phyloP scores from a whole-genome alignment of 1,140 invertebrate genomes.

The Laodelphax striatellus region DNA sequence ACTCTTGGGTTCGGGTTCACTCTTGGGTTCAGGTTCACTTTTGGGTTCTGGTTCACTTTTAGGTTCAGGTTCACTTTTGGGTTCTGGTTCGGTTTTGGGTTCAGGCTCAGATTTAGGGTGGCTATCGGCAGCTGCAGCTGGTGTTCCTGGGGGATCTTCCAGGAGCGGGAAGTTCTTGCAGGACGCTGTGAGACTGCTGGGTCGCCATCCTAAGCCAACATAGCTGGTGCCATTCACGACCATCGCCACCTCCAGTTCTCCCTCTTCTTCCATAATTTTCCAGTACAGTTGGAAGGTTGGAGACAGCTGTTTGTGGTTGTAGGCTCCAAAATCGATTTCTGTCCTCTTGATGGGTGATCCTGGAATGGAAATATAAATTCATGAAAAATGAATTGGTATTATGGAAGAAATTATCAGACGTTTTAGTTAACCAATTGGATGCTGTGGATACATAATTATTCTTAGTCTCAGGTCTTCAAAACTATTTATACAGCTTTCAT shows the following conservation, averaged over 20 bases:
- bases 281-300: conserved; percentile 66
- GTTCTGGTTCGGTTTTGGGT: conserved; percentile 32
- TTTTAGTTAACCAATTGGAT: no score
- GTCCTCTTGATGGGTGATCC: conserved; percentile 51
- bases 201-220: conserved; percentile 75
- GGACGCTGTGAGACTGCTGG: conserved; percentile 50
- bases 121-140: conserved; percentile 29
- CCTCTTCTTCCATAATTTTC: conserved; percentile 63
- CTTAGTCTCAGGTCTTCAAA: no score
- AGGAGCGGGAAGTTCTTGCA: conserved; percentile 65
- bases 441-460: no score
- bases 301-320: conserved; percentile 57
- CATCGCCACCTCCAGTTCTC: conserved; percentile 75
- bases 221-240: conserved; percentile 75
- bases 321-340: conserved; percentile 50
- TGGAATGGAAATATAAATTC: conserved; percentile 30
- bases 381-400: no score
- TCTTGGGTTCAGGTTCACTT: conserved; percentile 32
- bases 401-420: no score
- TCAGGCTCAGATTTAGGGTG: conserved; percentile 31
- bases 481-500: no score
- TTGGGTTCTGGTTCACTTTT: conserved; percentile 36
- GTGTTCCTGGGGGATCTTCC: conserved; percentile 27
- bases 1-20: conserved; percentile 31
- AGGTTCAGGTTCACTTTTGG: conserved; percentile 29